Percentiles rank a stretch among this genome's conserved stretches.
Conservation (phyloP, 2,888 invertebrate genomes). For the Synanthedon andrenaeformis region DNA sequence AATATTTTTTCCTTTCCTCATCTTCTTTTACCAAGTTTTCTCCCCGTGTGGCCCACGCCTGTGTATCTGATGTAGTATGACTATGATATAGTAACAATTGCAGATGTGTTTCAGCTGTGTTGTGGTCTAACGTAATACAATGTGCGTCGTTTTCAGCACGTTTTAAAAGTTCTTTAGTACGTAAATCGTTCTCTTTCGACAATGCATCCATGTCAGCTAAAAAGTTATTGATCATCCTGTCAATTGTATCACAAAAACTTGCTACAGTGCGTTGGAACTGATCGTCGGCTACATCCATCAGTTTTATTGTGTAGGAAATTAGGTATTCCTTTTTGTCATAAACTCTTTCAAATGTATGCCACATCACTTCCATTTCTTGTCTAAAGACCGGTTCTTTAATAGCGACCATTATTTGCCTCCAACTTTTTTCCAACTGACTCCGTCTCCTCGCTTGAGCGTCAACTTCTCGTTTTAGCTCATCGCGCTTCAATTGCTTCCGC, state of each 20-base stretch:
- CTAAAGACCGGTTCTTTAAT: slow-evolving; percentile 53
- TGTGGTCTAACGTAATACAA: slow-evolving; percentile 32
- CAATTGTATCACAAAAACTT: slow-evolving; percentile 73
- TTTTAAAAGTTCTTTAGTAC: slow-evolving; percentile 30
- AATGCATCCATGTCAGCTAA: slow-evolving; percentile 38
- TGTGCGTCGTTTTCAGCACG: slow-evolving; percentile 28
- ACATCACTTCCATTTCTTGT: slow-evolving; percentile 50
- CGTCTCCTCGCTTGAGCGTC: slow-evolving; percentile 32
- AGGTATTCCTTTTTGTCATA: slow-evolving; percentile 71
- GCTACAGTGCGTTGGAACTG: slow-evolving; percentile 75
- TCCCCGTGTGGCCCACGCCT: slow-evolving; percentile 49
- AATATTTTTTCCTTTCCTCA: slow-evolving; percentile 43
- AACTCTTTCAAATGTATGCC: slow-evolving; percentile 64
- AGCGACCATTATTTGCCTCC: slow-evolving; percentile 47
- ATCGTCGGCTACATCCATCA: slow-evolving; percentile 72
- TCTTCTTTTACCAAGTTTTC: slow-evolving; percentile 56
- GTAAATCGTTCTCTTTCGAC: slow-evolving; percentile 33
- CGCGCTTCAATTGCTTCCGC: slow-evolving; percentile 32
- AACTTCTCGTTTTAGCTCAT: slow-evolving; percentile 45
- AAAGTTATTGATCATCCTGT: slow-evolving; percentile 69
- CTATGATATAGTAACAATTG: slow-evolving; percentile 47
- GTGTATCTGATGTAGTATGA: slow-evolving; percentile 38
- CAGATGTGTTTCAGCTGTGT: slow-evolving; percentile 50
- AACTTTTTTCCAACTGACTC: slow-evolving; percentile 39
- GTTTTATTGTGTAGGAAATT: slow-evolving; percentile 65